phyloP scores from a whole-genome alignment of 1,140 invertebrate species.

The Eupeodes corollae region DNA sequence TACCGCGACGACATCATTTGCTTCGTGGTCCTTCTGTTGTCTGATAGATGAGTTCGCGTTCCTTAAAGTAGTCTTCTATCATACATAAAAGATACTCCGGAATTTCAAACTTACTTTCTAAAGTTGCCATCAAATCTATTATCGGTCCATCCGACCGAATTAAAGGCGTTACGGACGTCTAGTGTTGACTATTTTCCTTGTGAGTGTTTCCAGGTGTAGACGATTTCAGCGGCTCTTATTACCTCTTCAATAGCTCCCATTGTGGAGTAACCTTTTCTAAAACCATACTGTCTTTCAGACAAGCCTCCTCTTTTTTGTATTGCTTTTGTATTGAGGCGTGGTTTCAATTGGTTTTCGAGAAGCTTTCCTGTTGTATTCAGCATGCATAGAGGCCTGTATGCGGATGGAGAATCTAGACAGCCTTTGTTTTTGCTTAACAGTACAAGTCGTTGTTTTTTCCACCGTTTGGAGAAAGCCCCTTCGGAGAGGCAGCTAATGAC shows the following conservation, averaged over 20 bases:
- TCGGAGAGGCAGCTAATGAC: background rate
- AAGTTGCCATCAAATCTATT: too few relatives aligned
- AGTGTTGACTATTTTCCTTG: too few relatives aligned
- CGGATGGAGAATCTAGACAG: too few relatives aligned
- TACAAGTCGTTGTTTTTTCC: background rate
- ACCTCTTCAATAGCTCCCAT: background rate
- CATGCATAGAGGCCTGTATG: too few relatives aligned
- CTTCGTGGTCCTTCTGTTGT: background rate
- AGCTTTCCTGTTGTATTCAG: background rate
- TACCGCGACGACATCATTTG: too few relatives aligned
- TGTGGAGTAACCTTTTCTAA: background rate
- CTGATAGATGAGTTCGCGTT: background rate
- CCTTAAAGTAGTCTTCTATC: background rate
- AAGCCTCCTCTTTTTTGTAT: background rate
- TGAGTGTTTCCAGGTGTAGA: too few relatives aligned
- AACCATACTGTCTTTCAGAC: too few relatives aligned
- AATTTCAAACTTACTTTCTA: background rate
- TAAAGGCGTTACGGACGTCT: too few relatives aligned
- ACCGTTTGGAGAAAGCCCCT: background rate
- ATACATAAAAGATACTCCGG: background rate
- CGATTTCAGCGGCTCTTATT: background rate
- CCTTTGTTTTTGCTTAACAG: too few relatives aligned
- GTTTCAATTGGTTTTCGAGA: background rate
- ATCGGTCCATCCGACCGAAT: too few relatives aligned
- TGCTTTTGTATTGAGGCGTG: background rate